Conservation (phyloP, 2,888 invertebrate genomes). For the Polymixis lichenea region DNA sequence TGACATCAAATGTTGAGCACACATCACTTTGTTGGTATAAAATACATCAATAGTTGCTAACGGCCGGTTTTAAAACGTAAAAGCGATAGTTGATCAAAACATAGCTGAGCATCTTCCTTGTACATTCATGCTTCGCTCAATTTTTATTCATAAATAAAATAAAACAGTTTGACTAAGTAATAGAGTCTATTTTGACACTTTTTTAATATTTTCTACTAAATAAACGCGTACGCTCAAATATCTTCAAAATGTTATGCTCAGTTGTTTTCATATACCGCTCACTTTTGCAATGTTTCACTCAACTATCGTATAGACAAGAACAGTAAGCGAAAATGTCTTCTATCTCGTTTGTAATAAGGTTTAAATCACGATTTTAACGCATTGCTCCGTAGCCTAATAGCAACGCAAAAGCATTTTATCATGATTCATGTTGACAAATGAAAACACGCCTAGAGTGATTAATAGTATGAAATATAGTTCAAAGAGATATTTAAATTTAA, state of each 20-base stretch:
- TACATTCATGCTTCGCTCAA: constrained; percentile 49
- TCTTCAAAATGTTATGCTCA: constrained; percentile 26
- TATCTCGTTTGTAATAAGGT: constrained; percentile 54
- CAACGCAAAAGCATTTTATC: constrained; percentile 60
- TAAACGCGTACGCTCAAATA: constrained; percentile 42
- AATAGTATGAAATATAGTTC: constrained; percentile 60
- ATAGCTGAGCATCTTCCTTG: constrained; percentile 12
- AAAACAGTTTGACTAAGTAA: constrained; percentile 24
- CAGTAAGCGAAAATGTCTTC: constrained; percentile 62
- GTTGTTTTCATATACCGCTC: constrained; percentile 14
- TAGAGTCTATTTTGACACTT: constrained; percentile 54
- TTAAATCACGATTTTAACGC: constrained; percentile 61
- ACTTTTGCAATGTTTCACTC: constrained; percentile 34
- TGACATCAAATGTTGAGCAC: constrained; percentile 19
- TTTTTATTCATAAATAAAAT: constrained; percentile 27
- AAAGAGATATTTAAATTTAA: constrained; percentile 36
- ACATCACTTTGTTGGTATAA: constrained; percentile 15
- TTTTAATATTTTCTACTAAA: constrained; percentile 45
- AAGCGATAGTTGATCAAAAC: constrained; percentile 30
- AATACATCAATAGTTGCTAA: constrained; percentile 43
- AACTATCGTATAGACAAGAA: constrained; percentile 37
- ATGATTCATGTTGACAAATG: constrained; percentile 48
- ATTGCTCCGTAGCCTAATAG: constrained; percentile 51
- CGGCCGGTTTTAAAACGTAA: constrained; percentile 17
- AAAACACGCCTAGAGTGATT: constrained; percentile 25